Evolutionary conservation across 1,140 invertebrate genomes (phyloP), one percentile per base, ranked within the genome.

Genomic region (Sycophila sp.): DNA sequence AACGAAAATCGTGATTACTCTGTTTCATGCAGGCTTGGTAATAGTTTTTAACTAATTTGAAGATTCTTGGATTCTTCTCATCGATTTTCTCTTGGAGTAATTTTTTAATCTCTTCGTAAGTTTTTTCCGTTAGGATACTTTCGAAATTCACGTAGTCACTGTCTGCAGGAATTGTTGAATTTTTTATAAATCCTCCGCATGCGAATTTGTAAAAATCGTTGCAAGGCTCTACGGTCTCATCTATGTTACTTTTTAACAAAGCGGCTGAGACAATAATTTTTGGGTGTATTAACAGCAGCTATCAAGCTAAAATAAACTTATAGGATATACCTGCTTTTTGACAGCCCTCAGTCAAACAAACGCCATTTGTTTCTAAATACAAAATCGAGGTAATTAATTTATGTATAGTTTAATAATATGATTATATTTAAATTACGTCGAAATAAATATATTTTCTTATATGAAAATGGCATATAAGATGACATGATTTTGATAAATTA

Each of bases 201-300:
- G 92, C 89, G 71, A 92, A 94, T 71, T 90, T 81, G 83, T 94
- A 95, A 82, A 96, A 96, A 80, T 96, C 92, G 7, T 92, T 87
- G 78, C 94, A 96, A 0, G 94, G 94, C 69, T 92, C 85, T 1
- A 89, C 87, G 0, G 74, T 74, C 7, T 75, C 60, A 67, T 91
- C 85, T 80, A 91, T 87, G 62, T 87, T 88, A 34, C 19, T 58
- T 0, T 8, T 17, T 22, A 47, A 22, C 4, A 47, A 47, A 22
- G 19, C 1, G 2, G 19, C 42, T 47, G 19, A 2, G 24, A 62
- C n/a, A n/a, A n/a, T n/a, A n/a, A n/a, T n/a, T n/a, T n/a, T n/a
- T n/a, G n/a, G n/a, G n/a, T n/a, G n/a, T n/a, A n/a, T n/a, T n/a
- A n/a, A n/a, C n/a, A n/a, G n/a, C n/a, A n/a, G n/a, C n/a, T n/a